Evolutionary conservation across 2,888 invertebrate genomes (phyloP), one percentile per base, ranked within the genome.

Genomic region (Scaptomyza polygonia): DNA sequence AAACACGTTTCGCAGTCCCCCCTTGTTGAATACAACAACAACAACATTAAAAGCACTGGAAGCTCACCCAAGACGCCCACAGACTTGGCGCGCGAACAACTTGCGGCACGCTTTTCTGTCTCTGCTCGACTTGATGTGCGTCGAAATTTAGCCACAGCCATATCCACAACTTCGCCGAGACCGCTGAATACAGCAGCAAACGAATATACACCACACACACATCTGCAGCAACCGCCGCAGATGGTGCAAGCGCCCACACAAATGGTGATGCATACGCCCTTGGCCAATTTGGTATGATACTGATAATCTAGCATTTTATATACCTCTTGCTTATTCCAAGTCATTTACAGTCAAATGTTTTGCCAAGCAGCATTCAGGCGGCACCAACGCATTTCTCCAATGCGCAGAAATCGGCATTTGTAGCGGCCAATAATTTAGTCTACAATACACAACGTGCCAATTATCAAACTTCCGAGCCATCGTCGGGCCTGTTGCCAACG

Each of bases 61-160:
- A 62, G 29, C 29, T 18, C 47, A 11, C n/a, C 53, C 0, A 86
- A 77, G 52, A 67, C 84, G 12, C 67, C 84, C n/a, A 85, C 77
- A 11, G 84, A 85, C 2, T 11, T 88, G 27, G 84, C 84, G 12
- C 77, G 78, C 6, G 89, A 89, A 58, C 79, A 89, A 70, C 58
- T 89, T n/a, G 83, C 79, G 16, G 78, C 80, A 7, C 78, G 83
- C 4, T 76, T 79, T 14, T 89, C 89, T 7, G 58, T 89, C 5
- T 57, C 90, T 3, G 82, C 88, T 25, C 82, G 89, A 27, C 62
- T 89, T 9, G 84, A 90, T 47, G 84, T 88, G 56, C 74, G 81
- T 58, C 90, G 90, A 18, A 42, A 75, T 27, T 18, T 78, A 0
- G 36, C 62, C 51, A 14, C 72, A 0, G 36, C 62, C 48, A 25